phyloP scores from a whole-genome alignment of 2,888 invertebrate species.

The Seira musarum region DNA sequence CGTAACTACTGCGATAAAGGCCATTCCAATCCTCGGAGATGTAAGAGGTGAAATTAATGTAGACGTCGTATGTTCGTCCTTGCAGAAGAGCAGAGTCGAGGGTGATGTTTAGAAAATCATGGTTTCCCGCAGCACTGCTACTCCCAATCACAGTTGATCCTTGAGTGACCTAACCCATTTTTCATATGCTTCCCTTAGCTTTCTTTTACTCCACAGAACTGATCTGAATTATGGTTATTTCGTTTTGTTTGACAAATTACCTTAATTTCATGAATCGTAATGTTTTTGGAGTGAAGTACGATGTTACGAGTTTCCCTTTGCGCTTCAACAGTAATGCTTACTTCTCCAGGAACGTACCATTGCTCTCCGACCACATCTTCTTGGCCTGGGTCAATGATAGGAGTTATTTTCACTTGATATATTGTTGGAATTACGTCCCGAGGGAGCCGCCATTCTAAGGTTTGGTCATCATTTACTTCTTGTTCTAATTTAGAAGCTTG shows the following conservation, averaged over 20 bases:
- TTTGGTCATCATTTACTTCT: conserved; percentile 36
- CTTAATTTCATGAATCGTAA: conserved; percentile 26
- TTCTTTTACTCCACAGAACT: not conserved
- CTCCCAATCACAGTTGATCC: conserved; percentile 20
- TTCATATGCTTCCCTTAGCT: not conserved
- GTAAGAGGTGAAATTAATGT: conserved; percentile 50
- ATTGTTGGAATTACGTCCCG: conserved; percentile 45
- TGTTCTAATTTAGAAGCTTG: not conserved
- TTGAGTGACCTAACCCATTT: conserved; percentile 38
- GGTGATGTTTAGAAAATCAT: conserved; percentile 38
- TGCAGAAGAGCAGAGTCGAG: conserved; percentile 18
- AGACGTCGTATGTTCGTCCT: conserved; percentile 47
- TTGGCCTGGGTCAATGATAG: conserved; percentile 49
- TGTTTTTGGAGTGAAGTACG: conserved; percentile 49
- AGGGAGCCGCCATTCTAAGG: conserved; percentile 53
- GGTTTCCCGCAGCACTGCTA: not conserved
- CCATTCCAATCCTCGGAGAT: conserved; percentile 58
- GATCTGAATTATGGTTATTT: too few relatives aligned
- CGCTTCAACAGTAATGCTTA: conserved; percentile 39
- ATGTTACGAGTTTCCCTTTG: conserved; percentile 36
- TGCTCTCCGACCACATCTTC: conserved; percentile 34
- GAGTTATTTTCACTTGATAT: conserved; percentile 46
- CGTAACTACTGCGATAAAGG: conserved; percentile 60
- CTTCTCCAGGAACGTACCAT: conserved; percentile 50
- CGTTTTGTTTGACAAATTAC: too few relatives aligned